Percentiles rank a stretch among this genome's conserved stretches.
These are phyloP conservation scores for Turritopsis rubra DNA, from an alignment of 30 jellyfish, hydroid and myxozoan species.

Conservation along the genomic window DNA sequence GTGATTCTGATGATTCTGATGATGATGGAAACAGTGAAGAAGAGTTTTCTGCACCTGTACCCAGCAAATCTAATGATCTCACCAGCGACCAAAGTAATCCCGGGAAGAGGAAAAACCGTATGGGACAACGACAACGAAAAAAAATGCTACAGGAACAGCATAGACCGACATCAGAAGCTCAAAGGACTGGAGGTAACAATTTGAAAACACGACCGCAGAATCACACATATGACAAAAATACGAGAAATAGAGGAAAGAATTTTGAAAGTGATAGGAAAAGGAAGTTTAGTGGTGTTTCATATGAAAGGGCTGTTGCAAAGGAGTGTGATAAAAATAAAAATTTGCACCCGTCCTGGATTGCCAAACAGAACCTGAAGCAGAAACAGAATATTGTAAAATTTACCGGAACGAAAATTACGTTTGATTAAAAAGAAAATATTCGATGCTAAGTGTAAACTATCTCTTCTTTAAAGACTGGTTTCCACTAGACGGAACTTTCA, in stretches of 20 bases:
- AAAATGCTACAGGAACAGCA: constrained; percentile 3
- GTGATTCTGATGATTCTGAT: not conserved
- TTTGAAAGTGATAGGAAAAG: not conserved
- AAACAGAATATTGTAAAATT: constrained; percentile 8
- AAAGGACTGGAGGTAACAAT: not conserved
- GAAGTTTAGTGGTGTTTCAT: not conserved
- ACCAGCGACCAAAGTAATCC: not conserved
- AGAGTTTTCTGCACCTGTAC: constrained; percentile 26
- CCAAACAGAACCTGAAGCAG: constrained; percentile 18
- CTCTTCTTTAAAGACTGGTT: no score
- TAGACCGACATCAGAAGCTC: not conserved
- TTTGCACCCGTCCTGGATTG: constrained; percentile 36
- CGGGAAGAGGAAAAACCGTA: constrained; percentile 11
- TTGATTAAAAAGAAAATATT: not conserved
- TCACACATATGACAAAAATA: not conserved
- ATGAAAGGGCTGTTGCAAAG: not conserved
- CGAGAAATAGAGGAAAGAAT: not conserved
- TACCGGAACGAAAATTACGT: constrained; percentile 27
- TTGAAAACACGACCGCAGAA: not conserved
- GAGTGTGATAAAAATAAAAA: not conserved
- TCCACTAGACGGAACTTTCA: no score
- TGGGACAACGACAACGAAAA: constrained; percentile 31
- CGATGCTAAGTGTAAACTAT: not conserved
- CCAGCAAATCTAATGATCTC: not conserved
- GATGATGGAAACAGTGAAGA: constrained; percentile 3